Evolutionary conservation across 2,888 invertebrate genomes (phyloP).

Genomic region (Xylota segnis): DNA sequence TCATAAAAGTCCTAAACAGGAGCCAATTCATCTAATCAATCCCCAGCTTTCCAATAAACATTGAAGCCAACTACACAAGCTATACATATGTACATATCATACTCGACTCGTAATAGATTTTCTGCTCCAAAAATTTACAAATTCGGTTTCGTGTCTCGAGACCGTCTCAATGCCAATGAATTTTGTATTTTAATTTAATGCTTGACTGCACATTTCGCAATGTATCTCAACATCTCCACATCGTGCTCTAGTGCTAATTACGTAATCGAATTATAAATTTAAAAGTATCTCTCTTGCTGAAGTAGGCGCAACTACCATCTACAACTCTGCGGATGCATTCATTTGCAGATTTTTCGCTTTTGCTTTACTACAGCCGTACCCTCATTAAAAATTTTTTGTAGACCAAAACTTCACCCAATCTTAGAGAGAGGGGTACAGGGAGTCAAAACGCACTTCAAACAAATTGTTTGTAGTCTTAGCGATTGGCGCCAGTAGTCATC

Average conservation of each 20-base stretch:
- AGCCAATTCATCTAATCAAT: too few species aligned
- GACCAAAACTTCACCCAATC: constrained; percentile 21
- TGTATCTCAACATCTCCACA: background rate
- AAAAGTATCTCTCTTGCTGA: background rate
- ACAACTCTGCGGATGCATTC: background rate
- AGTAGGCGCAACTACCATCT: background rate
- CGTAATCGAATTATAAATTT: constrained; percentile 5
- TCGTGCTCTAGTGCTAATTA: constrained; percentile 3
- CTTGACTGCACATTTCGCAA: constrained; percentile 21
- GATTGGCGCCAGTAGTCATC: constrained; percentile 40
- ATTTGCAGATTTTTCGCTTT: background rate
- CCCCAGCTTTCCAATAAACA: too few species aligned
- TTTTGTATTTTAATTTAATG: constrained; percentile 8
- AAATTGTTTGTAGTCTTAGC: constrained; percentile 17
- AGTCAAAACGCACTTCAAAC: background rate
- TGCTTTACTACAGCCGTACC: background rate
- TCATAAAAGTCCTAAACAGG: too few species aligned
- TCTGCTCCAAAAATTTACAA: background rate
- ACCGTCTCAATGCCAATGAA: constrained; percentile 15
- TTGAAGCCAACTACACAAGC: too few species aligned
- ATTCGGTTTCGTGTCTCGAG: background rate
- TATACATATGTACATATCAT: too few species aligned
- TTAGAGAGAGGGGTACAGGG: too few species aligned
- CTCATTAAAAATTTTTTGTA: constrained; percentile 6
- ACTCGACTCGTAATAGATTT: too few species aligned